Evolutionary conservation across 2,888 invertebrate genomes (phyloP), one percentile per base, ranked within the genome.

Genomic region (Meteorus colon): DNA sequence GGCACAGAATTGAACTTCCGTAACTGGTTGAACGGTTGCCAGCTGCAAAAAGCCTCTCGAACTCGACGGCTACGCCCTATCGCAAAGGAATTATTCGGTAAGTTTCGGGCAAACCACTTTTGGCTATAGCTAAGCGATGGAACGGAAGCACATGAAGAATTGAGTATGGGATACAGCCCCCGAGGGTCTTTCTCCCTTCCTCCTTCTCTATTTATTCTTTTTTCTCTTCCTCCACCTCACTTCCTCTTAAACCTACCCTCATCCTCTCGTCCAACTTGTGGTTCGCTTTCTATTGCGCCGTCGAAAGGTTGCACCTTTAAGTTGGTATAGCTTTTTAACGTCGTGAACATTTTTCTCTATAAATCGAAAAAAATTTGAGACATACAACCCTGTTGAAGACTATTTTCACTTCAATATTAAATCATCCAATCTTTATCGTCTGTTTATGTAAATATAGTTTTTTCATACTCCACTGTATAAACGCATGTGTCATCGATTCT

Each of bases 11-110:
- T 84, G 82, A 85, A 85, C 83, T 86, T 85, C 81, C 31, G 79
- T 80, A 85, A 86, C 85, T 84, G 84, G 85, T 86, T 86, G 85
- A 86, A 85, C 84, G 75, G 73, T 72, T 84, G 86, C 86, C 86
- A 86, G 80, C 82, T 79, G 81, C 81, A 81, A 74, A 73, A 82
- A 84, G 78, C 77, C 77, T 75, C 73, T 60, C 55, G 16, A 24
- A 37, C 71, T 51, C 45, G 24, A 5, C 45, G 41, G 45, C 14
- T 19, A 41, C 45, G 24, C 62, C 55, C 68, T 68, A 69, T 60
- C 60, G 72, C 72, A 12, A 74, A 79, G 80, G 63, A 81, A 82
- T 81, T 81, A 83, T 83, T 81, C 77, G 70, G 72, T 73, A 82
- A 82, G 81, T 81, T 81, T 78, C 74, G 65, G 72, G 67, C 66